Evolutionary conservation across 2,888 invertebrate species (phyloP).

Genomic region (Drosophila diplacantha): DNA sequence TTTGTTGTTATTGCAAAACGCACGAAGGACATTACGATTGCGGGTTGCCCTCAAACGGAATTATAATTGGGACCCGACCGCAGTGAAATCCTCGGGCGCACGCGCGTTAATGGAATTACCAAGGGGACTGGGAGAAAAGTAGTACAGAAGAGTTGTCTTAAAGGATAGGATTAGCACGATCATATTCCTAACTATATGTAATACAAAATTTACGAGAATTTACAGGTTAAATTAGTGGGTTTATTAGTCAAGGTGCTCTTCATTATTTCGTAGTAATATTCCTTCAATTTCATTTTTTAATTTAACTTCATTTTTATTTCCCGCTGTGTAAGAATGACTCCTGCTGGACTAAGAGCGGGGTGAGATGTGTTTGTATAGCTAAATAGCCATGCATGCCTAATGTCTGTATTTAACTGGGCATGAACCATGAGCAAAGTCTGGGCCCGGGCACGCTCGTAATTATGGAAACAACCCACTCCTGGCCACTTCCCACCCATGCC

Average conservation of each 20-base stretch:
- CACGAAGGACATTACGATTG: conserved; percentile 46
- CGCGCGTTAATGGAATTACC: conserved; percentile 58
- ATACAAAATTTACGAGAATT: too few relatives aligned
- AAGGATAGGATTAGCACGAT: neutral
- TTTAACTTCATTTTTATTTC: neutral
- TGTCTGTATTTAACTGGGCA: conserved; percentile 66
- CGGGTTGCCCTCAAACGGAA: conserved; percentile 48
- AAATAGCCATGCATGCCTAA: conserved; percentile 69
- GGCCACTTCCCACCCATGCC: neutral
- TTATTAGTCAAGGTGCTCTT: neutral
- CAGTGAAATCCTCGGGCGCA: conserved; percentile 59
- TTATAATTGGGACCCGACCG: conserved; percentile 64
- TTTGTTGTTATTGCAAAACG: conserved; percentile 65
- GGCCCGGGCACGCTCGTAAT: conserved; percentile 54
- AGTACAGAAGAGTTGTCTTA: too few relatives aligned
- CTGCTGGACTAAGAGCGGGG: neutral
- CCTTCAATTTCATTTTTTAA: neutral
- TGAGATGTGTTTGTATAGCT: conserved; percentile 43
- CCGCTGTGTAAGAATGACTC: conserved; percentile 9
- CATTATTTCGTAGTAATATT: neutral
- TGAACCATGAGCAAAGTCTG: conserved; percentile 40
- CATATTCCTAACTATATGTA: neutral
- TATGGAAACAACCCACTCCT: conserved; percentile 55
- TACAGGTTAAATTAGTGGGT: neutral
- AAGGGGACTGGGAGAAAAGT: conserved; percentile 7